phyloP scores from a whole-genome alignment of 2,113 vertebrate genomes.

The Marmota flaviventris region DNA sequence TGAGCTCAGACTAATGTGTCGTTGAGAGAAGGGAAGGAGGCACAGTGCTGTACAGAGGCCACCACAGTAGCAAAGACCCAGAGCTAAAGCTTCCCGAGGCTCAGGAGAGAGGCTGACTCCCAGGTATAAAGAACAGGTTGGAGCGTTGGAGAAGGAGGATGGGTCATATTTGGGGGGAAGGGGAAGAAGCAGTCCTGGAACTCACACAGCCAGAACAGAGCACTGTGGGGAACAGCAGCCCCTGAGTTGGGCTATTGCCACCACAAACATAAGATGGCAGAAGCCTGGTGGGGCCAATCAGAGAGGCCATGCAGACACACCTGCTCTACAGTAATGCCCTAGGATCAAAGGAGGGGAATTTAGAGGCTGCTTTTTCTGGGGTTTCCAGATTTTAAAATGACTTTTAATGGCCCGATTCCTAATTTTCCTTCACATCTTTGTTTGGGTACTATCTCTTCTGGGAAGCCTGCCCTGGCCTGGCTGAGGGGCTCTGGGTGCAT shows the following conservation, averaged over 20 bases:
- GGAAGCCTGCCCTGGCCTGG: neutral
- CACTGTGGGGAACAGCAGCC: neutral
- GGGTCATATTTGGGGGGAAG: neutral
- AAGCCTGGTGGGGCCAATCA: neutral
- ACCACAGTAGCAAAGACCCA: neutral
- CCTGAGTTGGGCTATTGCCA: neutral
- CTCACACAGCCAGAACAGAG: neutral
- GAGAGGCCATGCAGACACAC: neutral
- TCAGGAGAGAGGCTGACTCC: too few species aligned
- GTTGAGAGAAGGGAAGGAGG: neutral
- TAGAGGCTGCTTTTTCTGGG: neutral
- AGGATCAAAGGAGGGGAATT: neutral
- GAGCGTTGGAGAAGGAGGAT: neutral
- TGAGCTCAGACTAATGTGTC: neutral
- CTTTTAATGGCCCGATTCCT: neutral
- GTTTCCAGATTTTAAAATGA: conserved; percentile 23
- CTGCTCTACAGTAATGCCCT: neutral
- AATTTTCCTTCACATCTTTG: neutral
- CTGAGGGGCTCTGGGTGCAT: neutral
- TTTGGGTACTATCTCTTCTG: neutral
- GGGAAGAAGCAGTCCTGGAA: neutral
- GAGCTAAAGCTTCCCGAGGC: neutral
- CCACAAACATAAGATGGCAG: neutral
- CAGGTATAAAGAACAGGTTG: neutral
- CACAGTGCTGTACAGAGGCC: neutral